Evolutionary conservation across 1,140 invertebrate genomes (phyloP).

Genomic region (Pristionchus pacificus): DNA sequence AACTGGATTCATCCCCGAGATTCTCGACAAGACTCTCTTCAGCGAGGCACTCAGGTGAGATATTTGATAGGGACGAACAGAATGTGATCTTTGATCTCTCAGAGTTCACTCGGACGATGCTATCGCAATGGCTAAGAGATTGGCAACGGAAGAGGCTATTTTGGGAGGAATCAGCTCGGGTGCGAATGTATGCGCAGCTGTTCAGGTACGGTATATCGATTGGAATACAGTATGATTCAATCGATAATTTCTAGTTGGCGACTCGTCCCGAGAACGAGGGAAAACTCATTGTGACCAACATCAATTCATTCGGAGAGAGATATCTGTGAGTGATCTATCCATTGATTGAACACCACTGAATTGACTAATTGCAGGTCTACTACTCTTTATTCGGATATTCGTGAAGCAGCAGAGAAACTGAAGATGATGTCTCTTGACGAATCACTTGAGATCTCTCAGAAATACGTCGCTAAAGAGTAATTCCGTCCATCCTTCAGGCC

Average conservation of each 20-base stretch:
- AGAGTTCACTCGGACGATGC: slow-evolving; percentile 48
- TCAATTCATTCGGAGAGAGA: slow-evolving; percentile 43
- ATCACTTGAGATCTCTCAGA: slow-evolving; percentile 17
- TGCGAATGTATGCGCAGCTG: slow-evolving; percentile 45
- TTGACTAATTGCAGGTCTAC: slow-evolving; percentile 21
- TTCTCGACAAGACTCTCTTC: slow-evolving; percentile 37
- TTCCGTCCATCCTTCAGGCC: too few species aligned
- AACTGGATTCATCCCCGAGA: slow-evolving; percentile 44
- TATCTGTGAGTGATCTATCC: slow-evolving; percentile 36
- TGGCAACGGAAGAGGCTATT: slow-evolving; percentile 44
- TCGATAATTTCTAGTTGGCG: slow-evolving; percentile 30
- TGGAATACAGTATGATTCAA: slow-evolving; percentile 14
- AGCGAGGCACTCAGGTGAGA: slow-evolving; percentile 33
- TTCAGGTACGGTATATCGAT: slow-evolving; percentile 17
- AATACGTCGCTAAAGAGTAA: background rate
- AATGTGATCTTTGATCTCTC: background rate
- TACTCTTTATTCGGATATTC: slow-evolving; percentile 28
- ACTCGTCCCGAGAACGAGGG: slow-evolving; percentile 47
- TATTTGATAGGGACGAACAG: background rate
- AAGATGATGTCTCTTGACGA: slow-evolving; percentile 20
- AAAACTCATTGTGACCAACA: slow-evolving; percentile 46
- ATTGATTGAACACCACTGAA: background rate
- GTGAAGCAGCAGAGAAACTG: slow-evolving; percentile 25
- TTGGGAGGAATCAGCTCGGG: slow-evolving; percentile 41
- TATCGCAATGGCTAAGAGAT: slow-evolving; percentile 45